Evolutionary conservation across 1,140 invertebrate species (phyloP), one percentile per base, ranked within the genome.

Genomic region (Lepidotrigona ventralis): DNA sequence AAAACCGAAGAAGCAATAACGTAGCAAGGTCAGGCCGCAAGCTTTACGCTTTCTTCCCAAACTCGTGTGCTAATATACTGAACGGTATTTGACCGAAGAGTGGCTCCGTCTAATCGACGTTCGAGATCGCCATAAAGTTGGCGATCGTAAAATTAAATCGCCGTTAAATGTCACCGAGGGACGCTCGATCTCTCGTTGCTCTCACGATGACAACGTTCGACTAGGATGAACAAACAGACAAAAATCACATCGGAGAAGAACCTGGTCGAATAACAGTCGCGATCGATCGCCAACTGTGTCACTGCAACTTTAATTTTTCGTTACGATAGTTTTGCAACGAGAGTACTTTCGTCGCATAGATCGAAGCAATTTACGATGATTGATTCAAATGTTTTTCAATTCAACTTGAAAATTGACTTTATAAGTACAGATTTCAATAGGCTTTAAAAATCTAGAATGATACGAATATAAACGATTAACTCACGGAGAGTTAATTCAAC

Each of bases 141-240:
- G 53, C 74, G 88, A 81, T 89, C 87, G 84, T 89, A 89, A 89
- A 89, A 89, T 89, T 88, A 89, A 88, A 89, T 86, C 74, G 84
- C 86, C 78, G 73, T 88, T 79, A 77, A 86, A 86, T 79, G 87
- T 88, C 85, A 60, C 56, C 46, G 68, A 60, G 71, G 60, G 51
- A 73, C 56, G 86, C 69, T 71, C 83, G 79, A 74, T 75, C 68
- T 72, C 76, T 86, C 70, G 66, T 64, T 79, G 51, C 76, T 58
- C 73, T 84, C 68, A 64, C 63, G 29, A 68, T 39, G 72, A 71
- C 63, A 46, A 12, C n/a, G 15, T 63, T 17, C 15, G 39, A 23
- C n/a, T 5, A 1, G 21, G n/a, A 26, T 2, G 26, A 39, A 23
- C 4, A 66, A 64, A 54, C 2, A 33, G 29, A 72, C 9, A 64